Base-by-base conservation (phyloP, 2,797 vertebrate species). In the Caiman crocodilus region DNA sequence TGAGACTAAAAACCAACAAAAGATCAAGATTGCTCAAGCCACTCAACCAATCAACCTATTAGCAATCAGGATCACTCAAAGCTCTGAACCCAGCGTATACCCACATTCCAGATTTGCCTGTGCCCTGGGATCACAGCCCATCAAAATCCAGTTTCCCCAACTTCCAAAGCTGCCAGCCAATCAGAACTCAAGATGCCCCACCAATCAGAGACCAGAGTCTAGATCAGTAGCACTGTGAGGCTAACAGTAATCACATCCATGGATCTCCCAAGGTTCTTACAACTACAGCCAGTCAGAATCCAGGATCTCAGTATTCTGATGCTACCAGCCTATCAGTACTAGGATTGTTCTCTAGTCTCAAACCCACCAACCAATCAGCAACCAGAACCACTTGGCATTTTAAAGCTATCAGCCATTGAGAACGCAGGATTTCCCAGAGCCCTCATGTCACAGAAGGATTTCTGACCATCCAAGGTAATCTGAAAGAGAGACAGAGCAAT, bases 41-140 rank as follows among this genome's bases (percentile, higher is more conserved):
- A 35, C 69, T 42, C 35, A 71, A 42, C 21, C 32, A 35, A 21
- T 18, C 21, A 15, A 20, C 35, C 32, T 35, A 71, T 71, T 23
- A 42, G 35, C 42, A 42, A 42, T 42, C 69, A 71, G 69, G 35
- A 42, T 42, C 25, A 71, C 21, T 71, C 21, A 71, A 42, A 42
- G 21, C 23, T 42, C 69, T 42, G 69, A 42, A 7, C 42, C 42
- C 42, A 71, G 42, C 23, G 11, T 23, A 35, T 21, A 25, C 32
- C 23, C 20, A 15, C 20, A 25, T 20, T 8, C 21, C 35, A 42
- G 35, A 42, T 71, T 25, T 71, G 32, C 69, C 21, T 25, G 25
- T 42, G 21, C 3, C 5, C 8, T 11, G 11, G 15, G n/a, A 5
- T 16, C 14, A 0, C 0, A 1, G 32, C 81, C 80, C 83, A 83